Percentiles rank a stretch among this genome's conserved stretches.
phyloP scores from a whole-genome alignment of 2,888 invertebrate species.

The Hyalella azteca region DNA sequence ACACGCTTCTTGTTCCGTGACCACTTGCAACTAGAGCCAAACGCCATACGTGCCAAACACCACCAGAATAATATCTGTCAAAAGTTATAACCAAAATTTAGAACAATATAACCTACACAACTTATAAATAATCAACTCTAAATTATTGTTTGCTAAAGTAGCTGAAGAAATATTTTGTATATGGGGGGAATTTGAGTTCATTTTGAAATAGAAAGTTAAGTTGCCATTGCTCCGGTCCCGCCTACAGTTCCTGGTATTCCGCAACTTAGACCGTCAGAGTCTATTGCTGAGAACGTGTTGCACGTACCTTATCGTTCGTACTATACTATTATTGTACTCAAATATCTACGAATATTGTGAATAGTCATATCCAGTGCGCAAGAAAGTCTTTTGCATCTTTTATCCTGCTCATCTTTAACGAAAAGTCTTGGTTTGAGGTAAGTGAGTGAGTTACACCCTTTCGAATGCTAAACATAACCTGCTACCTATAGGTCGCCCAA shows the following conservation, averaged over 20 bases:
- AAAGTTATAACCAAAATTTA: background rate
- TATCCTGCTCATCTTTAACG: too few species aligned
- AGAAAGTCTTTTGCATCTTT: background rate
- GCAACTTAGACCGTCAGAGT: constrained; percentile 17
- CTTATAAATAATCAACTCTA: too few species aligned
- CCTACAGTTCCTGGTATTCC: constrained; percentile 23
- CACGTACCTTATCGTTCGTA: background rate
- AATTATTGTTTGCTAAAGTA: too few species aligned
- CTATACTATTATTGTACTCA: background rate
- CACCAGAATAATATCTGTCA: background rate
- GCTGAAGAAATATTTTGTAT: too few species aligned
- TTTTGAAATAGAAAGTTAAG: too few species aligned
- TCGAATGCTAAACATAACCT: background rate
- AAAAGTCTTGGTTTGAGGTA: background rate
- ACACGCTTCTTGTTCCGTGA: background rate
- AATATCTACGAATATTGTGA: background rate
- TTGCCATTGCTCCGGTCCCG: background rate
- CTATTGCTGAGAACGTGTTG: background rate
- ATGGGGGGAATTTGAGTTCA: too few species aligned
- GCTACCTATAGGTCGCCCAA: constrained; percentile 3
- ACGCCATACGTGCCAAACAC: background rate
- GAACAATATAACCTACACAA: too few species aligned
- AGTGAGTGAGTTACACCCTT: constrained; percentile 8
- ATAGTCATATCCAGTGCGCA: background rate
- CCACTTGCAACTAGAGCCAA: background rate